phyloP scores from a whole-genome alignment of 2,888 invertebrate species.

The Ophion costatus region DNA sequence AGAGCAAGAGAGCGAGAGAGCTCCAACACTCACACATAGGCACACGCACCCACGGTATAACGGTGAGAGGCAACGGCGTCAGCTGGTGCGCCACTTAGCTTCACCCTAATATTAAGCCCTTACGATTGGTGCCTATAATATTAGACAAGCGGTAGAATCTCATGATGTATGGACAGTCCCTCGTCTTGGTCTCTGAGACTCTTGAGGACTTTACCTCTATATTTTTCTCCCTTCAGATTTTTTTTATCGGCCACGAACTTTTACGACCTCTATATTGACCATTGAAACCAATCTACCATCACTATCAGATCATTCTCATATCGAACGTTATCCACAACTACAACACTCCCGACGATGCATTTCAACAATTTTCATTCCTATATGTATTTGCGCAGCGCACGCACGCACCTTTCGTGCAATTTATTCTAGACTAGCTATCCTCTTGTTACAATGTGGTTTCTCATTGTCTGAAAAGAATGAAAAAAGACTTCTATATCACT shows the following conservation, averaged over 20 bases:
- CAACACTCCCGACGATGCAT: neutral
- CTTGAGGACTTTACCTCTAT: slow-evolving; percentile 33
- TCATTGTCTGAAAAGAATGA: neutral
- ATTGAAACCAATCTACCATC: slow-evolving; percentile 54
- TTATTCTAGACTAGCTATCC: neutral
- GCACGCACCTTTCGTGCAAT: neutral
- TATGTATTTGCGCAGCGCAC: neutral
- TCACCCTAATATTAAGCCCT: slow-evolving; percentile 84
- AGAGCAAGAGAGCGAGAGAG: slow-evolving; percentile 41
- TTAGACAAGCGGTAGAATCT: slow-evolving; percentile 81
- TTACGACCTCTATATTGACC: slow-evolving; percentile 64
- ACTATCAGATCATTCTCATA: slow-evolving; percentile 33
- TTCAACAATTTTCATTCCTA: neutral
- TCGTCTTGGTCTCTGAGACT: slow-evolving; percentile 41
- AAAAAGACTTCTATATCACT: too few species aligned
- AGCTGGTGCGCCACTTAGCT: slow-evolving; percentile 86
- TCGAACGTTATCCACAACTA: slow-evolving; percentile 32
- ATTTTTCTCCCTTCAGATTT: slow-evolving; percentile 47
- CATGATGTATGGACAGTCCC: slow-evolving; percentile 79
- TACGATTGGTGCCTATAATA: slow-evolving; percentile 83
- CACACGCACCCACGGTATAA: slow-evolving; percentile 33
- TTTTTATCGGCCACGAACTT: slow-evolving; percentile 35
- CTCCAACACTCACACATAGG: slow-evolving; percentile 35
- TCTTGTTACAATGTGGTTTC: neutral
- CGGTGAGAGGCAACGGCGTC: slow-evolving; percentile 82